phyloP scores from a whole-genome alignment of 2,888 invertebrate genomes.

The Cheilosia impressa region DNA sequence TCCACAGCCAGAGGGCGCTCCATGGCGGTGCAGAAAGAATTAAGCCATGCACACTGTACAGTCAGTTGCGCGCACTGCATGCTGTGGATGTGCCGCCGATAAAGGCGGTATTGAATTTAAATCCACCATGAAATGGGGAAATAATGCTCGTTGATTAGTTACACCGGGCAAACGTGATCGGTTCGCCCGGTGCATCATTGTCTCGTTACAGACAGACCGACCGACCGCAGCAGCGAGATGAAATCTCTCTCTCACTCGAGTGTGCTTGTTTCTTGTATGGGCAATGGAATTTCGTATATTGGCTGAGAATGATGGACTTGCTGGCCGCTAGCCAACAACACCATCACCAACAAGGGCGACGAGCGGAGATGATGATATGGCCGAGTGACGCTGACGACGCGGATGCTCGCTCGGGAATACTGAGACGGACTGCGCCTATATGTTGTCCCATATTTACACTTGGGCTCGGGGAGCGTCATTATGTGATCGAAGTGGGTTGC shows the following conservation, averaged over 20 bases:
- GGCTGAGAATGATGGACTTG: constrained; percentile 63
- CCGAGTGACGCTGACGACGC: constrained; percentile 52
- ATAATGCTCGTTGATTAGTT: constrained; percentile 75
- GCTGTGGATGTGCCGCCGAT: constrained; percentile 69
- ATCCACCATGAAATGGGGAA: constrained; percentile 74
- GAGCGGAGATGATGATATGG: constrained; percentile 43
- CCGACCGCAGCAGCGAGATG: constrained; percentile 33
- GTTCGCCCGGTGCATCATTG: constrained; percentile 59
- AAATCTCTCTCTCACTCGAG: constrained; percentile 52
- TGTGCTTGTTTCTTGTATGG: constrained; percentile 14
- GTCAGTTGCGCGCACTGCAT: constrained; percentile 41
- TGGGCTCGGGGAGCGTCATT: constrained; percentile 58
- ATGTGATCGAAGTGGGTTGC: constrained; percentile 67
- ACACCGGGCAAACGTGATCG: constrained; percentile 72
- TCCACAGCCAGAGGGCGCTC: constrained; percentile 67
- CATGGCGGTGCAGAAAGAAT: constrained; percentile 12
- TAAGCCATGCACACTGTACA: constrained; percentile 20
- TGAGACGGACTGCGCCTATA: constrained; percentile 27
- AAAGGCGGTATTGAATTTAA: constrained; percentile 72
- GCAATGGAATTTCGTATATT: constrained; percentile 49
- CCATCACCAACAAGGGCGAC: constrained; percentile 1
- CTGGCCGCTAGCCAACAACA: constrained; percentile 18
- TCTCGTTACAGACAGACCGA: constrained; percentile 41
- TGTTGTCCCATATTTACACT: constrained; percentile 69
- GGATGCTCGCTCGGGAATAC: constrained; percentile 27